Evolutionary conservation across 1,140 invertebrate genomes (phyloP).

Genomic region (Branchinecta lynchi): DNA sequence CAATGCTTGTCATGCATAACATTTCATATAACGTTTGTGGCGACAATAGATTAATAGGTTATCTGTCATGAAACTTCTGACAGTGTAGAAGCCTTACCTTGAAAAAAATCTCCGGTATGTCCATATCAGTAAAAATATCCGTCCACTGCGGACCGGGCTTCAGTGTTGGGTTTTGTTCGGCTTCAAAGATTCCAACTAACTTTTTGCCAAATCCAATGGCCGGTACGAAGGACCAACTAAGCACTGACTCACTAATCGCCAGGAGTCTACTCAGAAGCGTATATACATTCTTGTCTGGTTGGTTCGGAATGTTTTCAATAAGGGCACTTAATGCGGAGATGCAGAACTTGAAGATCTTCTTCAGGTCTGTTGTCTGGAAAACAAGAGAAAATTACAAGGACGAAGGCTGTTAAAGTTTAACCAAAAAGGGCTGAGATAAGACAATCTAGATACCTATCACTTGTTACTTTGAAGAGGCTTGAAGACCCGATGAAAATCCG

Average conservation of each 20-base stretch:
- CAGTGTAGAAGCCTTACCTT: conserved; percentile 41
- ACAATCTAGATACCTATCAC: too few species aligned
- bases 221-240: conserved; percentile 56
- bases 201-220: conserved; percentile 46
- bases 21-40: too few species aligned
- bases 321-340: conserved; percentile 41
- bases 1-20: too few species aligned
- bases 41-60: too few species aligned
- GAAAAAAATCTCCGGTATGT: conserved; percentile 59
- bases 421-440: too few species aligned
- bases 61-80: too few species aligned
- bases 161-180: conserved; percentile 46
- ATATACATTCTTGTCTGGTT: conserved; percentile 30
- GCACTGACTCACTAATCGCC: conserved; percentile 50
- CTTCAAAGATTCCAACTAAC: conserved; percentile 51
- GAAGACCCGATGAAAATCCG: too few species aligned
- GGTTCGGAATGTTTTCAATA: conserved; percentile 36
- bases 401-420: conserved; percentile 12
- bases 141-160: conserved; percentile 47
- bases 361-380: conserved; percentile 46
- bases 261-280: conserved; percentile 45
- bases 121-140: conserved; percentile 54
- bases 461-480: too few species aligned
- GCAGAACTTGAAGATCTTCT: conserved; percentile 57
- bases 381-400: conserved; percentile 21